A percentile compares a stretch with the other conserved stretches of the same genome.
Conservation (phyloP, 2,888 invertebrate species). For the Conus canariensis region DNA sequence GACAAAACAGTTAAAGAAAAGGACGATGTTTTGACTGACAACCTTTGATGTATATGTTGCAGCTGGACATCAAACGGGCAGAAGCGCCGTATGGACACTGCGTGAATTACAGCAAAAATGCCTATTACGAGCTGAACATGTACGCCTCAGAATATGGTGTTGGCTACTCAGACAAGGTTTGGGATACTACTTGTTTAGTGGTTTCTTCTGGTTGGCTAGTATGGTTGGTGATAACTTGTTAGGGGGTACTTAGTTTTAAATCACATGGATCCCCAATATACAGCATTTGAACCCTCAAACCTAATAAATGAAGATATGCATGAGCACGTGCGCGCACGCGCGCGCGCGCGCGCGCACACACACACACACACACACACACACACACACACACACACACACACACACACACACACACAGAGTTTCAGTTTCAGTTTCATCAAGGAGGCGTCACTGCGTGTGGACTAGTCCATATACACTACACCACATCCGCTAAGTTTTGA, state of each 20-base stretch:
- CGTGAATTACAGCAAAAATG: slow-evolving; percentile 51
- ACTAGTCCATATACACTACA: too few relatives aligned
- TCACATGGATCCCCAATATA: too few relatives aligned
- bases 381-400: neutral
- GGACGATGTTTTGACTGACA: too few relatives aligned
- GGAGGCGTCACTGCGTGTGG: too few relatives aligned
- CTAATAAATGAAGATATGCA: neutral
- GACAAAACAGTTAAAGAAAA: too few relatives aligned
- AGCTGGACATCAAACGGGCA: slow-evolving; percentile 67
- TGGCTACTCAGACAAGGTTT: slow-evolving; percentile 75
- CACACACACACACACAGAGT: too few relatives aligned
- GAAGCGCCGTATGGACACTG: slow-evolving; percentile 76
- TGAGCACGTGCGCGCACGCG: neutral
- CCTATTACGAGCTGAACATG: slow-evolving; percentile 56
- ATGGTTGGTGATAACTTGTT: too few relatives aligned
- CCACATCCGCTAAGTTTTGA: too few relatives aligned
- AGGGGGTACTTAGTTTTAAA: too few relatives aligned
- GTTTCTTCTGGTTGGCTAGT: too few relatives aligned
- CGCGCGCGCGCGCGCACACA: neutral
- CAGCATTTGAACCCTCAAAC: too few relatives aligned
- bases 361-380: neutral
- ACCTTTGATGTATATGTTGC: neutral
- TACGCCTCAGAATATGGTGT: slow-evolving; percentile 64
- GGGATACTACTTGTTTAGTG: neutral
- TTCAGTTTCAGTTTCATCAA: too few relatives aligned